Evolutionary conservation across 2,113 vertebrate species (phyloP).

Genomic region (Grammomys surdaster): DNA sequence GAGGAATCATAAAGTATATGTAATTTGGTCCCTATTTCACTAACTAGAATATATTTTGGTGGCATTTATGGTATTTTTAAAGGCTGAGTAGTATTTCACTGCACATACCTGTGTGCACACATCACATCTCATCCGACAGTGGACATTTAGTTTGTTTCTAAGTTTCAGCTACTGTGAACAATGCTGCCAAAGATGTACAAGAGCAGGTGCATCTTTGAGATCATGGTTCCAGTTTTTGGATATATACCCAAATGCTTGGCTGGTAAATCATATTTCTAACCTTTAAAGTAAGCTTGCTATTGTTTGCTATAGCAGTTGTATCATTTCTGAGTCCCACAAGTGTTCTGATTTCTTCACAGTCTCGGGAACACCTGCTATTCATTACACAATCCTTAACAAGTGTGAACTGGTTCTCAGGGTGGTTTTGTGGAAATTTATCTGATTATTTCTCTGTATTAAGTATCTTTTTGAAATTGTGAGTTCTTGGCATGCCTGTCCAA

Average conservation of each 20-base stretch:
- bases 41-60: not conserved
- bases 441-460: not conserved
- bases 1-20: not conserved
- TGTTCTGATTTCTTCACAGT: not conserved
- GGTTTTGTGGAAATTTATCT: not conserved
- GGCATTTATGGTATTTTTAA: not conserved
- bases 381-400: not conserved
- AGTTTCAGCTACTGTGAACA: not conserved
- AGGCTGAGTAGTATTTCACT: not conserved
- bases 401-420: not conserved
- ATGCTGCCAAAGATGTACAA: not conserved
- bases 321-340: not conserved
- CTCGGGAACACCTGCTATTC: not conserved
- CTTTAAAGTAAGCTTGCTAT: not conserved
- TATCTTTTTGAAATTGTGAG: not conserved
- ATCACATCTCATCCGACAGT: not conserved
- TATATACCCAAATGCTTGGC: not conserved
- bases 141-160: not conserved
- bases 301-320: not conserved
- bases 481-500: not conserved
- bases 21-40: not conserved
- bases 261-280: not conserved
- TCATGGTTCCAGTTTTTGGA: not conserved
- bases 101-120: not conserved
- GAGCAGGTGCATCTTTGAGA: not conserved